Evolutionary conservation across 2,113 vertebrate species (phyloP), one percentile per base, ranked within the genome.

Genomic region (Brachirus orientalis): DNA sequence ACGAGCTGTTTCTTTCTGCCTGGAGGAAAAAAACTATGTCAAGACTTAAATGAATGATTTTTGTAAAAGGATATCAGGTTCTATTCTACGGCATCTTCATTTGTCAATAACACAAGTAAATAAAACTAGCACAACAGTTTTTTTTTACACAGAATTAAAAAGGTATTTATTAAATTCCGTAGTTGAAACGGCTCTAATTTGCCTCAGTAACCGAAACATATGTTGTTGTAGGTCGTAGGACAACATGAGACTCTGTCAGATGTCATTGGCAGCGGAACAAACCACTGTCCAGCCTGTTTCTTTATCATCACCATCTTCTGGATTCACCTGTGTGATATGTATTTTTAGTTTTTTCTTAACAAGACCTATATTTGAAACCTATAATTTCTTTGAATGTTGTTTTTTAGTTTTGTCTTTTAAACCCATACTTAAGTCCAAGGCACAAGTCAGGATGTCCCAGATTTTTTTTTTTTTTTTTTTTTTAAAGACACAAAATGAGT

Each of bases 341-440:
- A n/a, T 80, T 68, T 73, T 85, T 77, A 12, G 5, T 12, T 63
- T 72, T 71, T 80, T 73, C 51, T 80, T 69, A 71, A 73, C 18
- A 20, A 65, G 47, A 56, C 72, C 69, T 74, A 79, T 88, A 84
- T 88, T 88, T 86, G 78, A 88, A 74, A 69, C 73, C 80, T 88
- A 69, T 86, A 57, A 83, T 86, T 87, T 78, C 35, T 85, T 77
- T 83, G 52, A 72, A 70, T 78, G 74, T 80, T 78, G 11, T 10
- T 86, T 83, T 68, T 72, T 77, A 79, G 81, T 35, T 56, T 81
- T 54, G 20, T 84, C 47, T 85, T 86, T 82, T 77, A 80, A 63
- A 48, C 63, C 72, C 62, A 33, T 3, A 28, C 28, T 28, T 6
- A 19, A 64, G 48, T 78, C 60, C 69, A 79, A 65, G 74, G 85